A percentile compares a stretch with the other conserved stretches of the same genome.
These are phyloP conservation scores for Coptotermes formosanus DNA, from an alignment of 1,140 invertebrate genomes.

Conservation along the genomic window DNA sequence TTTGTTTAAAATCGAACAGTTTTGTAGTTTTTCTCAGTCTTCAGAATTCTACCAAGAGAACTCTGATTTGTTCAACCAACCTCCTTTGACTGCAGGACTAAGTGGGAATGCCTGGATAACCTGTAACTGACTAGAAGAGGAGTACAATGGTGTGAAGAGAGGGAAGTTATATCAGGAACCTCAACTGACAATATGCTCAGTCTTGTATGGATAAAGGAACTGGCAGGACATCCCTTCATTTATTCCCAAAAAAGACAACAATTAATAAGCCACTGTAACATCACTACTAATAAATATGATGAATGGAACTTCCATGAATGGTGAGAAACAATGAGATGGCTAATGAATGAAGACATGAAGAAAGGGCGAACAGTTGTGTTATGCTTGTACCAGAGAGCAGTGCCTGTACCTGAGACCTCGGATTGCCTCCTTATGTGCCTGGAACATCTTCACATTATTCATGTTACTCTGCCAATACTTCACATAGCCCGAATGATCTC, in stretches of 20 bases:
- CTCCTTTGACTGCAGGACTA: too few relatives aligned
- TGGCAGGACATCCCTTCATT: background rate
- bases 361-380: slow-evolving; percentile 39
- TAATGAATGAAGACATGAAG: slow-evolving; percentile 29
- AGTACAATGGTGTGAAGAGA: too few relatives aligned
- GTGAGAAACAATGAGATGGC: background rate
- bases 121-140: too few relatives aligned
- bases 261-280: background rate
- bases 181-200: too few relatives aligned
- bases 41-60: background rate
- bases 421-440: slow-evolving; percentile 99
- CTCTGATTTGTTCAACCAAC: background rate
- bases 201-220: background rate
- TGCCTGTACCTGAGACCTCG: slow-evolving; percentile 89
- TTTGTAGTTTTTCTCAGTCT: background rate
- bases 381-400: slow-evolving; percentile 4
- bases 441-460: slow-evolving; percentile 99
- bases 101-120: too few relatives aligned
- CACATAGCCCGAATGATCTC: slow-evolving; percentile 96
- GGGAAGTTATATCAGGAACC: too few relatives aligned
- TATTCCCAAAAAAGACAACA: slow-evolving; percentile 8
- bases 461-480: slow-evolving; percentile 99
- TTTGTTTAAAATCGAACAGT: background rate
- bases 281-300: slow-evolving; percentile 6
- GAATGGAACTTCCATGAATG: background rate